These are phyloP conservation scores for Malurus elegans DNA, from an alignment of 2,113 vertebrate genomes.

Conservation along the genomic window DNA sequence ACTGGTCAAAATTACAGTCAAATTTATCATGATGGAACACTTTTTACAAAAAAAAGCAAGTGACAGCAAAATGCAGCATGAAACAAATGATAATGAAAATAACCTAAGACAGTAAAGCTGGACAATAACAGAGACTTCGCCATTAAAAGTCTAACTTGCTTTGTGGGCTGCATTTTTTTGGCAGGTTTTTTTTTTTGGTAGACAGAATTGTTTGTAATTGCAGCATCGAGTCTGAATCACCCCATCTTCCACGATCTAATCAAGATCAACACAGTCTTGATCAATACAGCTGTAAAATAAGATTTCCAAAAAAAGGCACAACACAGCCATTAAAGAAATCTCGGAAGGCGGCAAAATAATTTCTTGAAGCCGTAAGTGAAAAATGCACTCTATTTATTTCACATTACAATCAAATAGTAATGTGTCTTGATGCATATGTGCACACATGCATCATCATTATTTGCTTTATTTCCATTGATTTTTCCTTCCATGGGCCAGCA, in stretches of 20 bases:
- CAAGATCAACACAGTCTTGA: neutral
- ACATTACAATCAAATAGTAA: conserved; percentile 32
- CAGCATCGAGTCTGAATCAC: neutral
- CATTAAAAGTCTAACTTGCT: neutral
- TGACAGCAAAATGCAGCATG: neutral
- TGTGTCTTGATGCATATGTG: conserved; percentile 14
- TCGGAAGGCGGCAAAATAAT: neutral
- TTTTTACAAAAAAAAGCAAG: no score
- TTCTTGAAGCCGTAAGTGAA: conserved; percentile 29
- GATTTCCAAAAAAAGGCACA: conserved; percentile 1
- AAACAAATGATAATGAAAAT: neutral
- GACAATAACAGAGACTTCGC: neutral
- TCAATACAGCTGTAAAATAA: conserved; percentile 16
- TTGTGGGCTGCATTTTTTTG: neutral
- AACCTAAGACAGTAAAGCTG: neutral
- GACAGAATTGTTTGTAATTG: neutral
- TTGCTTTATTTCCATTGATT: conserved; percentile 31
- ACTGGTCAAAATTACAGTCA: neutral
- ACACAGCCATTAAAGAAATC: conserved; percentile 29
- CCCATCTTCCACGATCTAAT: neutral
- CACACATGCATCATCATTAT: conserved; percentile 19
- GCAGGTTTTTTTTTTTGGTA: neutral
- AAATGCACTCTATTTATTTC: conserved; percentile 57
- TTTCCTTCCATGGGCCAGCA: conserved; percentile 2
- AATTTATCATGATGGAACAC: neutral